A percentile compares a stretch with the other conserved stretches of the same genome.
phyloP scores from a whole-genome alignment of 2,888 invertebrate genomes.

The Uropetala carovei region DNA sequence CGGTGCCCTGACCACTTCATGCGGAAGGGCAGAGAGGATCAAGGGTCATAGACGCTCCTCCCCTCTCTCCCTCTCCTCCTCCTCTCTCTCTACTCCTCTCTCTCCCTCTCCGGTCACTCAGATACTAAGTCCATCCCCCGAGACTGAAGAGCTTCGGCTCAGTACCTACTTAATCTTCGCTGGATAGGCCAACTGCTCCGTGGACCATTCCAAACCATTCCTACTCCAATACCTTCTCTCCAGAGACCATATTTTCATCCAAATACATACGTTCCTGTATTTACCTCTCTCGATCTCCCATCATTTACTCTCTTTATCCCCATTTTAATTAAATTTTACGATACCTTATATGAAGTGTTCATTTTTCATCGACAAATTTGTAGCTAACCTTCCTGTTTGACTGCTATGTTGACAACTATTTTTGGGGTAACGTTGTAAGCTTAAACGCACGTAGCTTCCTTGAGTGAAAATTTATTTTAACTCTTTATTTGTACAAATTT shows the following conservation, averaged over 20 bases:
- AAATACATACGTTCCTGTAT: not conserved
- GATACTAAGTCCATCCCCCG: slow-evolving; percentile 8
- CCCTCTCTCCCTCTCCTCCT: not conserved
- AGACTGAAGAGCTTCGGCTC: slow-evolving; percentile 1
- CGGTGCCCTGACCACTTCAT: not conserved
- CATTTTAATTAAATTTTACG: too few species aligned
- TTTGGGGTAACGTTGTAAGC: too few species aligned
- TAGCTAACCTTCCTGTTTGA: too few species aligned
- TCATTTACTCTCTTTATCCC: too few species aligned
- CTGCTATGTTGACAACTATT: too few species aligned
- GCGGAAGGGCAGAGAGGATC: slow-evolving; percentile 14
- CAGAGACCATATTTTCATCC: slow-evolving; percentile 5
- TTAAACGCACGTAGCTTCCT: too few species aligned
- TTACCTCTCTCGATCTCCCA: not conserved
- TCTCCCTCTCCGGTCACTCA: not conserved
- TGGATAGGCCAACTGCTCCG: not conserved
- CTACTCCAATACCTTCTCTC: not conserved
- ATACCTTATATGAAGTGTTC: too few species aligned
- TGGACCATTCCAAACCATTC: not conserved
- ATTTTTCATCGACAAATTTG: too few species aligned
- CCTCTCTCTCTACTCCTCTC: not conserved
- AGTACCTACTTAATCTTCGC: slow-evolving; percentile 32
- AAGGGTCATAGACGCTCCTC: not conserved
- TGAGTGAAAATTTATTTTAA: too few species aligned
- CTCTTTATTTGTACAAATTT: too few species aligned